Evolutionary conservation across 2,888 invertebrate species (phyloP), one percentile per base, ranked within the genome.

Genomic region (Mimachlamys varia): DNA sequence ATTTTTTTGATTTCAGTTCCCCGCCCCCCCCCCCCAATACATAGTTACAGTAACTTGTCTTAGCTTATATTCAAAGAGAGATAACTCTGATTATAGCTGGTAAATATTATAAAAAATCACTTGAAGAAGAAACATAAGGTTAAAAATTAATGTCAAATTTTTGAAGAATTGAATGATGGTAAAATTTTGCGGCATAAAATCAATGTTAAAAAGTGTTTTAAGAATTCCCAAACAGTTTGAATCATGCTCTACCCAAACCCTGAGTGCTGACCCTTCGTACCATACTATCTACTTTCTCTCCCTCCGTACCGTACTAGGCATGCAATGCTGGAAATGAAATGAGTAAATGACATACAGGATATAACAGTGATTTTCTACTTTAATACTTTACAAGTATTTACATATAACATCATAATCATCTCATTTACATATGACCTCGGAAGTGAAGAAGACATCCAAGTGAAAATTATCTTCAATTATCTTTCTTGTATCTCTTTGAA

Each of bases 291-390:
- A 76, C 76, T 76, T 12, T 33, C 76, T 27, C 76, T 27, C 22
- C 76, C 13, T 27, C 76, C 76, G 12, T 76, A 76, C 17, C 12
- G 27, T 27, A 12, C 76, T 76, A 76, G 2, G 76, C 76, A 76
- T 76, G 76, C 76, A 76, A 76, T 33, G 76, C 76, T 76, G 76
- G 27, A 76, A 76, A 76, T 27, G 12, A 76, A 76, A 76, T 76
- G 27, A 76, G 76, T 27, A 76, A 76, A 76, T 76, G 22, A 76
- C 33, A 76, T 22, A 76, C 13, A 15, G 76, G 76, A 76, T 76
- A 33, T 27, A 12, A 27, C 12, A 76, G 22, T 33, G 33, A 33
- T 19, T 58, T 4, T 33, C 27, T 76, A 76, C 76, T 76, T 76
- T 27, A 76, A 76, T 76, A 76, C 27, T 55, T 5, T 76, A 76